phyloP scores from a whole-genome alignment of 2,113 vertebrate species.

The Lates calcarifer region DNA sequence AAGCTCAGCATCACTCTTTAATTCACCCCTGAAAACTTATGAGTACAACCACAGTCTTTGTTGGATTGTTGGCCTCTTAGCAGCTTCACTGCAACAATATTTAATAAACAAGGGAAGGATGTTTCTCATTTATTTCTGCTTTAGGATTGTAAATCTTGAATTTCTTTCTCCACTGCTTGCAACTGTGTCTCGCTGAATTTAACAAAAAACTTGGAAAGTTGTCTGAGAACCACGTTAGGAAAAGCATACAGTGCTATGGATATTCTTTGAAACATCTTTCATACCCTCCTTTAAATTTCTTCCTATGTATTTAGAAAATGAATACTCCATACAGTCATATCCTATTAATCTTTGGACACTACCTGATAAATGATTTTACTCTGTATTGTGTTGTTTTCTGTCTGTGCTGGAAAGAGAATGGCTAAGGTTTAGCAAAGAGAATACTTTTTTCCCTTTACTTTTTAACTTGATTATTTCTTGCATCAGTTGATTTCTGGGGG shows the following conservation, averaged over 20 bases:
- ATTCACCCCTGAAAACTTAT: neutral
- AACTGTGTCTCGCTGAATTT: neutral
- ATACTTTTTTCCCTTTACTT: neutral
- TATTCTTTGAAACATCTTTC: neutral
- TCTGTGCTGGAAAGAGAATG: neutral
- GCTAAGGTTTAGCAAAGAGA: neutral
- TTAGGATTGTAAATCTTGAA: neutral
- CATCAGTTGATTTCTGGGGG: neutral
- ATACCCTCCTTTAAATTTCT: neutral
- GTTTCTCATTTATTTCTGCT: neutral
- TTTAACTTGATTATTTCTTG: neutral
- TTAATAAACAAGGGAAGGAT: neutral
- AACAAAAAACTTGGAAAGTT: neutral
- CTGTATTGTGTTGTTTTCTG: neutral
- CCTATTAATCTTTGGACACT: neutral
- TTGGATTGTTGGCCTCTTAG: too few species aligned
- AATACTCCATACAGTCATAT: neutral
- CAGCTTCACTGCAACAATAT: too few species aligned
- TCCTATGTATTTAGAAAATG: neutral
- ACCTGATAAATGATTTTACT: neutral
- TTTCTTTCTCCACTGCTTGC: neutral
- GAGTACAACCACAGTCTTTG: too few species aligned
- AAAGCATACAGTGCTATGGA: neutral
- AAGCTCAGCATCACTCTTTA: neutral
- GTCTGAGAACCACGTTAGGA: neutral